These are phyloP conservation scores for Neoaliturus tenellus DNA, from an alignment of 2,888 invertebrate species.

Conservation along the genomic window DNA sequence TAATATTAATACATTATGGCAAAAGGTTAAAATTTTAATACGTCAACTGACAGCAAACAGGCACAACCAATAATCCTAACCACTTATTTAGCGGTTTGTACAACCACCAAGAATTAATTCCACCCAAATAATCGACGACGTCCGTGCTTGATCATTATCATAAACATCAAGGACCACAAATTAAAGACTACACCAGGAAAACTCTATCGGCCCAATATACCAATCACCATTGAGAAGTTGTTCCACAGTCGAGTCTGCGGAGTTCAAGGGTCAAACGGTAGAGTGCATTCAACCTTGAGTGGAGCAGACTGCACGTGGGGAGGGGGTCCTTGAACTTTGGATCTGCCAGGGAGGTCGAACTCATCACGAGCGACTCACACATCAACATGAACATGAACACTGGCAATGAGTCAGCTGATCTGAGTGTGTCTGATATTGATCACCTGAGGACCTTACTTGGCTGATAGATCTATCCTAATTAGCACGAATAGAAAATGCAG, in stretches of 20 bases:
- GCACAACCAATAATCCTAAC: too few species aligned
- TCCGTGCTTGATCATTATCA: too few species aligned
- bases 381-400: neutral
- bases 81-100: too few species aligned
- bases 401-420: neutral
- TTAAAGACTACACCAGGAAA: neutral
- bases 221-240: neutral
- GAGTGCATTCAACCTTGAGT: constrained; percentile 7
- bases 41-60: too few species aligned
- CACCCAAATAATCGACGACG: too few species aligned
- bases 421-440: neutral
- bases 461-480: too few species aligned
- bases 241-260: neutral
- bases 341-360: neutral
- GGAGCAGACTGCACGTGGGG: neutral
- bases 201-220: neutral
- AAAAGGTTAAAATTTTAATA: too few species aligned
- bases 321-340: neutral
- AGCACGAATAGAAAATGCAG: too few species aligned
- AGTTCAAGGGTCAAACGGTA: neutral
- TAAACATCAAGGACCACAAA: too few species aligned
- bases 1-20: too few species aligned
- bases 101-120: too few species aligned
- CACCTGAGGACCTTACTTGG: too few species aligned
- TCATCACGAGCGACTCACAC: constrained; percentile 5